Percentiles rank a stretch among this genome's conserved stretches.
phyloP scores from a whole-genome alignment of 2,888 invertebrate species.

The Epinotia brunnichana region DNA sequence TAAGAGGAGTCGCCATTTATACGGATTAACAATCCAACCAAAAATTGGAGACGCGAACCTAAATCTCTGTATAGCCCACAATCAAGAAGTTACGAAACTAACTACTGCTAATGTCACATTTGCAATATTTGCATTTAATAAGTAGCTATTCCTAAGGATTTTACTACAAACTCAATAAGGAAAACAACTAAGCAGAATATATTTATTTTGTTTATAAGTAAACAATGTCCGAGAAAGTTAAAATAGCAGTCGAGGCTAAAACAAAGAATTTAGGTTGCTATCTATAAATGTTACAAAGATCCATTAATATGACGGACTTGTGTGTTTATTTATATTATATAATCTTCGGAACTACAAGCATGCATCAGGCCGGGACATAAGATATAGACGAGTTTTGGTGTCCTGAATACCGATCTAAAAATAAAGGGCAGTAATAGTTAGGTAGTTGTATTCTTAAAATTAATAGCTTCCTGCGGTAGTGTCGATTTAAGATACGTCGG shows the following conservation, averaged over 20 bases:
- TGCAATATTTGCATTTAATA: not conserved
- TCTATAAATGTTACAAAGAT: constrained; percentile 16
- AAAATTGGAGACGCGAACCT: too few relatives aligned
- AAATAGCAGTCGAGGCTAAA: not conserved
- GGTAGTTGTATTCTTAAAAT: constrained; percentile 13
- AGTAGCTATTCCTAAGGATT: not conserved
- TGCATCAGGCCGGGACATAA: constrained; percentile 48
- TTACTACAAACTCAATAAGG: not conserved
- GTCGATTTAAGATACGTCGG: not conserved
- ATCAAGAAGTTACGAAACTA: not conserved
- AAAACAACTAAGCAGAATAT: not conserved
- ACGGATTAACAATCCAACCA: too few relatives aligned
- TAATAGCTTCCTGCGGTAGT: constrained; percentile 7
- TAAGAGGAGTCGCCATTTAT: too few relatives aligned
- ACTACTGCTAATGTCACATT: not conserved
- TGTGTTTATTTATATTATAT: constrained; percentile 32
- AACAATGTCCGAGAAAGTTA: not conserved
- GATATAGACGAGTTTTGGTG: constrained; percentile 55
- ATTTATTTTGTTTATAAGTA: not conserved
- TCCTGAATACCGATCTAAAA: constrained; percentile 61
- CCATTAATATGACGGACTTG: constrained; percentile 22
- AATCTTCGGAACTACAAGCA: constrained; percentile 28
- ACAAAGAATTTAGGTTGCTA: constrained; percentile 2
- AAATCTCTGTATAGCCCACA: too few relatives aligned
- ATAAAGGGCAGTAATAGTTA: constrained; percentile 46